These are phyloP conservation scores for Cyclura pinguis DNA, from an alignment of 2,797 vertebrate species.

Conservation along the genomic window DNA sequence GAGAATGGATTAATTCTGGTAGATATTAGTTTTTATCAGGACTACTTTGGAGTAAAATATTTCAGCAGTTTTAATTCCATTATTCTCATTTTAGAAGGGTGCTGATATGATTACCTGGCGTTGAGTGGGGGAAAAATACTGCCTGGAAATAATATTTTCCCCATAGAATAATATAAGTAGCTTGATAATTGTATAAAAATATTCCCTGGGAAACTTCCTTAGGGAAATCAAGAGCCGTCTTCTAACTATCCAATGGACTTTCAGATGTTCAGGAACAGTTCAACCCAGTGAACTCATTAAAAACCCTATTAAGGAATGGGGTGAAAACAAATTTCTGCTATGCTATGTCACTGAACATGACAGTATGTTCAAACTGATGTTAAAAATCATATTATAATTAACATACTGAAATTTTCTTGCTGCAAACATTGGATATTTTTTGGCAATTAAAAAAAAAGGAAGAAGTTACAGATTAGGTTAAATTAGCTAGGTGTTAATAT, in stretches of 20 bases:
- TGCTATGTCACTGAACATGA: background rate
- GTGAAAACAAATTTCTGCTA: background rate
- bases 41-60: too few species aligned
- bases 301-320: background rate
- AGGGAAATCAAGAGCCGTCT: background rate
- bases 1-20: too few species aligned
- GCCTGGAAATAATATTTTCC: background rate
- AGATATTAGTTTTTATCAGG: too few species aligned
- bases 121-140: background rate
- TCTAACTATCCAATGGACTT: background rate
- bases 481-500: conserved; percentile 57
- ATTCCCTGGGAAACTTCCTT: background rate
- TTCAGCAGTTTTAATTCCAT: too few species aligned
- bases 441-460: conserved; percentile 50
- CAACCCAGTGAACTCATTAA: background rate
- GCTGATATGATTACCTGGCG: background rate
- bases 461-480: conserved; percentile 46
- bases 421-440: conserved; percentile 62
- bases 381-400: conserved; percentile 31
- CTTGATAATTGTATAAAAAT: background rate
- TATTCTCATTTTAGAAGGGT: background rate
- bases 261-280: background rate
- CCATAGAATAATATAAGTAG: background rate
- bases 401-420: conserved; percentile 58
- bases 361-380: background rate